Base-by-base conservation (phyloP, 2,113 vertebrate species). In the Agelaius phoeniceus region DNA sequence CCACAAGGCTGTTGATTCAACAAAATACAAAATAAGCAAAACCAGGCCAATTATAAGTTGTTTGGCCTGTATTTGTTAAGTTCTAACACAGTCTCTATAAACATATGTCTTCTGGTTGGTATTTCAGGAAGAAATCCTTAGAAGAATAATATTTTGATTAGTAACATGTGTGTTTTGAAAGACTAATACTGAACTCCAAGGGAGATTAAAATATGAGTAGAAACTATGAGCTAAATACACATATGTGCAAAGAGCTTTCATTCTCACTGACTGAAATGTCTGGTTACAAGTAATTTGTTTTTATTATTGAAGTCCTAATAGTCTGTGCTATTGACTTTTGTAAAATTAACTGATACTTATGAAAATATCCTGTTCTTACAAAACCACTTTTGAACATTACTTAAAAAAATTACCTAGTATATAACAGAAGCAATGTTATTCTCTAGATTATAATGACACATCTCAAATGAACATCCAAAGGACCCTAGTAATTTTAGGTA, bases 101-200 rank as follows among this genome's bases (percentile, higher is more conserved):
- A 75, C 87, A 90, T 84, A 66, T 81, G 62, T 93, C 90, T 93
- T 89, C 86, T 94, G 72, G 22, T 79, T 86, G 66, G 66, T 81
- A 93, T 93, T 89, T 85, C 46, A 84, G 49, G 74, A 89, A 93
- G 86, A 93, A 93, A 76, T 48, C 71, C 84, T 93, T 62, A 87
- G 52, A 88, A 95, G 58, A 95, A 81, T 80, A 97, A 88, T 93
- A 90, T 96, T 97, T 95, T 96, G 83, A 97, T 93, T 93, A 94
- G 73, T 67, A 97, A 62, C 92, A 94, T 81, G 55, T 95, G 94
- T 89, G 83, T 95, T 96, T 94, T 87, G 89, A 92, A 90, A 96
- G 86, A 85, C 85, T 89, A 95, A 94, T 82, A 90, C 57, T 84
- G 80, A 84, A 92, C 83, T 94, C 80, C 66, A 76, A 82, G 85